Percentiles rank a stretch among this genome's conserved stretches.
Evolutionary conservation across 1,140 invertebrate species (phyloP).

Genomic region (Meloidogyne chitwoodi): DNA sequence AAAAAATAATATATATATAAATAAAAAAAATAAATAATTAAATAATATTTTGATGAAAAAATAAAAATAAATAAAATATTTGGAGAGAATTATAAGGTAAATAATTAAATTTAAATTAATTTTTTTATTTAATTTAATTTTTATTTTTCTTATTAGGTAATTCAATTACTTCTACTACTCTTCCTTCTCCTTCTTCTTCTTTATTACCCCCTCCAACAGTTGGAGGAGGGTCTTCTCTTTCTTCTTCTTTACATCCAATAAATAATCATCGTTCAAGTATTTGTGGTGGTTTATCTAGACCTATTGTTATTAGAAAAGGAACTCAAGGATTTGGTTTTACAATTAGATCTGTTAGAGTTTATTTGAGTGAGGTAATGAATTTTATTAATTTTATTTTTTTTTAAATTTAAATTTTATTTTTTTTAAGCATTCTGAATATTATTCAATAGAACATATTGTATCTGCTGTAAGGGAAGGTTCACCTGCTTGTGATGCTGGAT

Average conservation of each 20-base stretch:
- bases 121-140: no score
- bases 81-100: no score
- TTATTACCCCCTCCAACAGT: no score
- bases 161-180: no score
- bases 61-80: no score
- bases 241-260: neutral
- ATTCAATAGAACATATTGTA: conserved; percentile 59
- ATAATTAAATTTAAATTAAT: no score
- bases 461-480: conserved; percentile 49
- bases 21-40: no score
- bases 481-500: conserved; percentile 52
- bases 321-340: conserved; percentile 55
- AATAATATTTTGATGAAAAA: no score
- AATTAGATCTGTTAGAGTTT: conserved; percentile 58
- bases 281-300: conserved; percentile 14
- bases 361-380: conserved; percentile 41
- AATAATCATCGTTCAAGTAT: conserved; percentile 19
- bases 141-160: no score
- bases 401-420: neutral
- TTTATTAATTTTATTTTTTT: neutral
- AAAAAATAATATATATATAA: neutral
- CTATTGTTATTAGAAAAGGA: conserved; percentile 48
- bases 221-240: neutral
- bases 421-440: conserved; percentile 48
- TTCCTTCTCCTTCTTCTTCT: no score